Evolutionary conservation across 2,888 invertebrate genomes (phyloP).

Genomic region (Taphrorychus bicolor): DNA sequence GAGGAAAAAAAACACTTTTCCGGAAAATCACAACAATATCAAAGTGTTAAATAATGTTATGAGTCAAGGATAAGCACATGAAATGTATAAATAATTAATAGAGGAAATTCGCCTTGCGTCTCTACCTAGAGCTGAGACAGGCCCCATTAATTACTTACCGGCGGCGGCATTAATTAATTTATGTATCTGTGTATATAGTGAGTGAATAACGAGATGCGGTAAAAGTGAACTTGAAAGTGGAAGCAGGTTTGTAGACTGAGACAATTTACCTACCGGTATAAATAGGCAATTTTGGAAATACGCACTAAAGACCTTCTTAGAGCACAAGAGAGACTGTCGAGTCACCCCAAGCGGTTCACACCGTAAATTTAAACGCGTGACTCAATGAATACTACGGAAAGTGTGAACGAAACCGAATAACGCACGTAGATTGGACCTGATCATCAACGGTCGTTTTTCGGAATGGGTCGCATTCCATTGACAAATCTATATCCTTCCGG

Average conservation of each 20-base stretch:
- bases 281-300: no score
- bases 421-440: conserved; percentile 35
- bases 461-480: conserved; percentile 38
- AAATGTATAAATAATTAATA: conserved; percentile 11
- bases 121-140: background rate
- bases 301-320: background rate
- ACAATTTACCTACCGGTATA: background rate
- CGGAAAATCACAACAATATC: conserved; percentile 19
- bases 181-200: background rate
- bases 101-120: conserved; percentile 16
- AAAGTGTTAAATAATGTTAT: conserved; percentile 25
- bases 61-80: conserved; percentile 22
- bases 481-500: conserved; percentile 41
- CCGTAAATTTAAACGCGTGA: conserved; percentile 13
- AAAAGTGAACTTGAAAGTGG: conserved; percentile 10
- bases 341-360: background rate
- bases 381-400: conserved; percentile 29
- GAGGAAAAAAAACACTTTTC: conserved; percentile 19
- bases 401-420: conserved; percentile 26
- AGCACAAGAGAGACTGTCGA: background rate
- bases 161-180: conserved; percentile 2
- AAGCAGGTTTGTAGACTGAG: background rate
- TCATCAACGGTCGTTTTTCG: conserved; percentile 29
- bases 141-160: conserved; percentile 7
- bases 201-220: background rate